Base-by-base conservation (phyloP, 2,888 invertebrate genomes). In the Caenorhabditis sinica region DNA sequence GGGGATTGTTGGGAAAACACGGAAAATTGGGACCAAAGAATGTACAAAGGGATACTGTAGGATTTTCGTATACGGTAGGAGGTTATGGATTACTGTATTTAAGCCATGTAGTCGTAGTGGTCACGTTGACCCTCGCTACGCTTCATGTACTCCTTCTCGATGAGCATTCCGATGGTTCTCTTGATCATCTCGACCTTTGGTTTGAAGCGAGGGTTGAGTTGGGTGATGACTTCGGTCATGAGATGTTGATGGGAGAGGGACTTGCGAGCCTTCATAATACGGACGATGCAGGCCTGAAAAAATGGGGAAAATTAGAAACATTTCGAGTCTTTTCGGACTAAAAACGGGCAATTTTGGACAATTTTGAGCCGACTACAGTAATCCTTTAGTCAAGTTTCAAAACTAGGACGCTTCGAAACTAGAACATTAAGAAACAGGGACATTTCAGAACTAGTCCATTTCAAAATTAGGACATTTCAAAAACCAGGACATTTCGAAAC, bases 111-210 rank as follows among this genome's bases (percentile, higher is more conserved):
- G 94, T 97, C 97, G 95, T 98, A 98, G 9, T 97, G 97, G 94
- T 99, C 98, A 94, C 97, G 97, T 93, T 97, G 96, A 53, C 96
- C 97, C 93, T 98, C 98, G 87, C 96, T 96, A 93, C 98, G 95
- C 93, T 97, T 97, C 93, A 99, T 94, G 94, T 98, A 99, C 94
- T 98, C 98, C 94, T 99, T 99, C 94, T 99, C 99, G 93, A 99
- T 99, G 92, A 99, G 95, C 93, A 98, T 97, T 94, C 99, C 98
- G 94, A 99, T 99, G 94, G 98, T 98, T 95, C 98, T 98, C 96
- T 97, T 95, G 28, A 94, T 94, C 81, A 93, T 86, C 13, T 86
- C 73, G 85, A 99, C 97, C 93, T 97, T 95, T 30, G 99, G 98
- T 94, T 97, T 98, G 95, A 99, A 99, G 91, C 98, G 95, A 45